Evolutionary conservation across 2,888 invertebrate species (phyloP), one percentile per base, ranked within the genome.

Genomic region (Drosophila mayaguana): DNA sequence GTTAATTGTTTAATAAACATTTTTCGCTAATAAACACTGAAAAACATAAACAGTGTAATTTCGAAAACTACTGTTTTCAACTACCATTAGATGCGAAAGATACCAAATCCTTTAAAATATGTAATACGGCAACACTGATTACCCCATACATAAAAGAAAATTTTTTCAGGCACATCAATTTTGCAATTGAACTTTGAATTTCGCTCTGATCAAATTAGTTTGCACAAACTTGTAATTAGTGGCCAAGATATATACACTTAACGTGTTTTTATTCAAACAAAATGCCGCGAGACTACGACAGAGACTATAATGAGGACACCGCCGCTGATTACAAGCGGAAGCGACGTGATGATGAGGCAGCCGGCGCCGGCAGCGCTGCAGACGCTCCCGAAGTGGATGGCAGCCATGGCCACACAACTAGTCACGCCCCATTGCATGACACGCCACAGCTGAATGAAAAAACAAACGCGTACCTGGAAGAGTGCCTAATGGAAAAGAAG

Each of bases 381-480:
- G 90, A 70, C 56, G 89, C 86, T 43, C 75, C 89, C n/a, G 89
- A 90, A 54, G 78, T 68, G 12, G 88, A 91, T 63, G 83, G 86
- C 56, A 72, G 65, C 18, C 77, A 77, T 22, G 75, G 89, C 11
- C 90, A 83, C 70, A 73, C 83, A 18, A 55, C 90, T 12, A 77
- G 81, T 63, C 90, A 90, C 74, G 86, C 90, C 70, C 75, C 83
- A 14, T 62, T 88, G 63, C 83, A 88, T 45, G 92, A 92, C 70
- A 83, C 91, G 16, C 91, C 91, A 8, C 94, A 94, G 91, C 91
- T 95, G 68, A 94, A 94, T 82, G 95, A 95, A 89, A 96, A 96
- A 93, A 96, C 96, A 89, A 95, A 95, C 63, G 96, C 96, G 92
- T 96, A 96, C 91, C 95, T 97, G 88, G 94, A 95, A 43, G 96